These are phyloP conservation scores for Trochalopteron elliotii DNA, from an alignment of 2,113 vertebrate genomes.

Conservation along the genomic window DNA sequence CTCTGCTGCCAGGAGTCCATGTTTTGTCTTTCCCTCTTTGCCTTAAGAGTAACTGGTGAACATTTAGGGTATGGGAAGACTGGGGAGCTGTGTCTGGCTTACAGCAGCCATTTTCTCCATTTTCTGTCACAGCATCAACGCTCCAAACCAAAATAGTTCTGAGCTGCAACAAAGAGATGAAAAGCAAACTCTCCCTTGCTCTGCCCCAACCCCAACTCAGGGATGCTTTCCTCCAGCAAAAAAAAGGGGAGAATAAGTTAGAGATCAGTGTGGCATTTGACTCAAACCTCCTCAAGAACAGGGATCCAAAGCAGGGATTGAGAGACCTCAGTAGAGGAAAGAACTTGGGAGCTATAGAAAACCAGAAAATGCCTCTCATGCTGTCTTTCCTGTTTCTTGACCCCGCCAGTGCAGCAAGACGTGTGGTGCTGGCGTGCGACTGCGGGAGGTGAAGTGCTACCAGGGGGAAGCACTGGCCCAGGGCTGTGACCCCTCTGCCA, in stretches of 20 bases:
- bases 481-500: slow-evolving; percentile 76
- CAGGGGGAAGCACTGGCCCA: slow-evolving; percentile 80
- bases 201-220: background rate
- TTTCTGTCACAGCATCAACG: background rate
- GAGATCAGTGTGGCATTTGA: background rate
- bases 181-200: background rate
- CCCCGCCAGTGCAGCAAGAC: slow-evolving; percentile 84
- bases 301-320: background rate
- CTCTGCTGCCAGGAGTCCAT: background rate
- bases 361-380: background rate
- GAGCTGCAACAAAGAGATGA: background rate
- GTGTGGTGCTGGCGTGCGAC: slow-evolving; percentile 77
- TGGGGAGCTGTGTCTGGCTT: background rate
- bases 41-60: background rate
- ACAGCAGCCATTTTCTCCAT: background rate
- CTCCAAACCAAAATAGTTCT: background rate
- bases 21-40: background rate
- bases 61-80: background rate
- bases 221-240: background rate
- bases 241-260: background rate
- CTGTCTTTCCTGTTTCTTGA: background rate
- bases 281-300: background rate
- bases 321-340: background rate
- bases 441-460: slow-evolving; percentile 85
- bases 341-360: background rate